Percentiles rank a stretch among this genome's conserved stretches.
These are phyloP conservation scores for Andrena bicolor DNA, from an alignment of 2,888 invertebrate species.

Conservation along the genomic window DNA sequence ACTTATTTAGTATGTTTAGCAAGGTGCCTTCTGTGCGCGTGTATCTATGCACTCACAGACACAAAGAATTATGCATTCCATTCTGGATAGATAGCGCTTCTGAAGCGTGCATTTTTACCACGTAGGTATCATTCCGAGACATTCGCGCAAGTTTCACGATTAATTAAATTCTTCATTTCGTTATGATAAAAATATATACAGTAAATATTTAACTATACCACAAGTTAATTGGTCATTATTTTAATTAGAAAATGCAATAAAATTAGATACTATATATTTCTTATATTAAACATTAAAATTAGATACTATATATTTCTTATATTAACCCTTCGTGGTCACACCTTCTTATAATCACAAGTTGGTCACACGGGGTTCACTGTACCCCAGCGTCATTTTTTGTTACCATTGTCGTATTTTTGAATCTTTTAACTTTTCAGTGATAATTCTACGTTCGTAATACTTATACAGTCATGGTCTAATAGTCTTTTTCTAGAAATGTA, in stretches of 20 bases:
- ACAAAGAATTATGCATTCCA: slow-evolving; percentile 24
- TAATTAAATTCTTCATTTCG: background rate
- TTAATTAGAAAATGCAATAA: background rate
- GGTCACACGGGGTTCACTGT: no score
- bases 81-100: slow-evolving; percentile 10
- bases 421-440: no score
- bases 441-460: no score
- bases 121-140: background rate
- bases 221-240: background rate
- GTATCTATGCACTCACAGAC: background rate
- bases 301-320: background rate
- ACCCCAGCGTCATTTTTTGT: no score
- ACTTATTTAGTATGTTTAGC: slow-evolving; percentile 44
- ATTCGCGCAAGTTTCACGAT: background rate
- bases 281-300: no score
- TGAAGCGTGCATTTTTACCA: slow-evolving; percentile 15
- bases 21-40: slow-evolving; percentile 10
- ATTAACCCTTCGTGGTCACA: no score
- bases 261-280: background rate
- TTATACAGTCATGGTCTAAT: no score
- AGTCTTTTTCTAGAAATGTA: no score
- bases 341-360: no score
- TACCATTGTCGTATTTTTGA: no score
- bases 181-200: background rate
- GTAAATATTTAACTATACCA: background rate